Conservation (phyloP, 1,140 invertebrate species). For the Formica exsecta region DNA sequence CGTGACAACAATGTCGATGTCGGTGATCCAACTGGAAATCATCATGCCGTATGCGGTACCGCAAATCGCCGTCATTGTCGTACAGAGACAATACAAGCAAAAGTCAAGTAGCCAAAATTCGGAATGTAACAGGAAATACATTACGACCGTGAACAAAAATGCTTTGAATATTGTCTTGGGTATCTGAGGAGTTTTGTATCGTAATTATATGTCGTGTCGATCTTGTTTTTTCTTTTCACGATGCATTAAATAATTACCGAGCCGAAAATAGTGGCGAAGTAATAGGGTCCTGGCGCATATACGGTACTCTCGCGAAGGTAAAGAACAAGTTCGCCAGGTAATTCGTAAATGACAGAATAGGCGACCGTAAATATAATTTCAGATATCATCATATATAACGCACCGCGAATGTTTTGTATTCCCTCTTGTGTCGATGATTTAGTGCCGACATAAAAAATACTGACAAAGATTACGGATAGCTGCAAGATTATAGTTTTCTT, state of each 20-base stretch:
- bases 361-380: slow-evolving; percentile 74
- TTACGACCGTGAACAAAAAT: slow-evolving; percentile 55
- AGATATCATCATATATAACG: slow-evolving; percentile 72
- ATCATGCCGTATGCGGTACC: slow-evolving; percentile 69
- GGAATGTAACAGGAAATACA: slow-evolving; percentile 57
- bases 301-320: slow-evolving; percentile 69
- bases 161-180: slow-evolving; percentile 60
- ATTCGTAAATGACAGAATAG: slow-evolving; percentile 73
- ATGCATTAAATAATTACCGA: slow-evolving; percentile 64
- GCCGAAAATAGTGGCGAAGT: slow-evolving; percentile 67
- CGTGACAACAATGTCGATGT: slow-evolving; percentile 60
- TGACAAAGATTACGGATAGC: slow-evolving; percentile 69
- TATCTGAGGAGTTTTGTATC: slow-evolving; percentile 55
- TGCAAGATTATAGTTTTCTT: slow-evolving; percentile 37
- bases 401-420: slow-evolving; percentile 70
- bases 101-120: slow-evolving; percentile 27
- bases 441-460: slow-evolving; percentile 68
- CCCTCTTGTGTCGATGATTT: slow-evolving; percentile 69
- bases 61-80: slow-evolving; percentile 56
- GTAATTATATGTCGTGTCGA: slow-evolving; percentile 5
- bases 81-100: slow-evolving; percentile 54
- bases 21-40: slow-evolving; percentile 67
- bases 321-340: slow-evolving; percentile 69
- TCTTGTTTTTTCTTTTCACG: slow-evolving; percentile 19
- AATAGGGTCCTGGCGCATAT: slow-evolving; percentile 73